Conservation (phyloP, 2,888 invertebrate species). For the Brachypalpus laphriformis region DNA sequence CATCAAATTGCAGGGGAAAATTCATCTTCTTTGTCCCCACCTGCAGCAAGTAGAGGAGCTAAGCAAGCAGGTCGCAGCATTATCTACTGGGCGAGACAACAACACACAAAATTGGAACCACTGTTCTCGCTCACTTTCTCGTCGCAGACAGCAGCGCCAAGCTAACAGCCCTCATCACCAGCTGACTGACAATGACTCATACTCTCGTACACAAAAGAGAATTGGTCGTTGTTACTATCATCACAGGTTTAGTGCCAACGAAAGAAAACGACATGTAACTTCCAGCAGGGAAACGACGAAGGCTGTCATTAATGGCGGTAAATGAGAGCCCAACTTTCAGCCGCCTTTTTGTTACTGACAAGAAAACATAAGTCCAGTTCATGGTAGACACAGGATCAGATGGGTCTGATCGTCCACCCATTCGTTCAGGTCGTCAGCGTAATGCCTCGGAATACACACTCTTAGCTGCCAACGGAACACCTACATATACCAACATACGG, state of each 20-base stretch:
- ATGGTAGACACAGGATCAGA: slow-evolving; percentile 20
- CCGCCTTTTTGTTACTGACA: slow-evolving; percentile 3
- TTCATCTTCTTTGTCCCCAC: no score
- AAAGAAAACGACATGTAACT: neutral
- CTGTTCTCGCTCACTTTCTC: no score
- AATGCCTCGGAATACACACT: no score
- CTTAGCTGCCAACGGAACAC: slow-evolving; percentile 13
- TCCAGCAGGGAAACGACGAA: slow-evolving; percentile 28
- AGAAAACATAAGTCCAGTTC: neutral
- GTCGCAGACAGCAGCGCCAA: no score
- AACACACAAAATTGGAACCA: no score
- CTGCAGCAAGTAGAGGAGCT: neutral
- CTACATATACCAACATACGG: slow-evolving; percentile 23
- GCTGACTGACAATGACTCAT: neutral
- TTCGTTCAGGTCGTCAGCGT: neutral
- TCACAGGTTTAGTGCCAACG: neutral
- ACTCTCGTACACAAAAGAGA: neutral
- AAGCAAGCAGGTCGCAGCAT: no score
- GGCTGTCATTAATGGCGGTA: no score
- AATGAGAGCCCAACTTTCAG: slow-evolving; percentile 16
- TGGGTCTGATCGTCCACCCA: slow-evolving; percentile 10
- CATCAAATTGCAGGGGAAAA: no score
- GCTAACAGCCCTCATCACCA: no score
- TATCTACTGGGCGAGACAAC: neutral
- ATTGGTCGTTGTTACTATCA: neutral